These are phyloP conservation scores for Ammodytes marinus DNA, from an alignment of 2,113 vertebrate genomes.

Conservation along the genomic window DNA sequence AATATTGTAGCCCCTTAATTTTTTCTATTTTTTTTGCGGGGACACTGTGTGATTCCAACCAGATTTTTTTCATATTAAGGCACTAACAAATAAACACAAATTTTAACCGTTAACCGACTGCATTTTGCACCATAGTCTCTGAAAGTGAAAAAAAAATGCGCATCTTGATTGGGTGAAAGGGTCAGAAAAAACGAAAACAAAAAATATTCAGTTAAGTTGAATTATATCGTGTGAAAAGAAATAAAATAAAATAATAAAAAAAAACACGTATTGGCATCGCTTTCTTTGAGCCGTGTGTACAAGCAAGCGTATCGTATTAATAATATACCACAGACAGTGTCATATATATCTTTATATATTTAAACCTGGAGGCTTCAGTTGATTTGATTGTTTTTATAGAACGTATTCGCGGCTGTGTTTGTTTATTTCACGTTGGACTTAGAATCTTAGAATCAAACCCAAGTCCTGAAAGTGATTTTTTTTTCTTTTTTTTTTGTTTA, in stretches of 20 bases:
- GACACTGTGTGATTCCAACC: neutral
- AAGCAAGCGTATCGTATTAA: constrained; percentile 76
- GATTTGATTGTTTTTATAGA: constrained; percentile 65
- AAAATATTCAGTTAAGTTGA: constrained; percentile 11
- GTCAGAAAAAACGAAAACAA: too few relatives aligned
- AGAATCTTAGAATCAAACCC: constrained; percentile 73
- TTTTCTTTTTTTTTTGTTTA: constrained; percentile 65
- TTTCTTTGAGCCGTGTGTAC: constrained; percentile 69
- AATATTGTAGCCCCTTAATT: neutral
- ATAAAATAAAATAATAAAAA: constrained; percentile 16
- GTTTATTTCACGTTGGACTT: constrained; percentile 35
- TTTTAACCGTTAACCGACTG: too few relatives aligned
- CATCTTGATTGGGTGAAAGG: too few relatives aligned
- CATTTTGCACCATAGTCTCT: too few relatives aligned
- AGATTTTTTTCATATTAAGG: neutral
- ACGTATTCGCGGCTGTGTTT: constrained; percentile 51
- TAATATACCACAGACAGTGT: constrained; percentile 71
- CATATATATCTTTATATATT: constrained; percentile 72
- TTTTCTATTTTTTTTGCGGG: too few relatives aligned
- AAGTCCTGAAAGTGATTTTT: constrained; percentile 78
- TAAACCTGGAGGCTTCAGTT: constrained; percentile 74
- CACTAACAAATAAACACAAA: too few relatives aligned
- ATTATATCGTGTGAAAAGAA: constrained; percentile 56
- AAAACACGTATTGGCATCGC: constrained; percentile 68
- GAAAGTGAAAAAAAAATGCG: too few relatives aligned